Evolutionary conservation across 2,797 vertebrate genomes (phyloP).

Genomic region (Crax fasciolata): DNA sequence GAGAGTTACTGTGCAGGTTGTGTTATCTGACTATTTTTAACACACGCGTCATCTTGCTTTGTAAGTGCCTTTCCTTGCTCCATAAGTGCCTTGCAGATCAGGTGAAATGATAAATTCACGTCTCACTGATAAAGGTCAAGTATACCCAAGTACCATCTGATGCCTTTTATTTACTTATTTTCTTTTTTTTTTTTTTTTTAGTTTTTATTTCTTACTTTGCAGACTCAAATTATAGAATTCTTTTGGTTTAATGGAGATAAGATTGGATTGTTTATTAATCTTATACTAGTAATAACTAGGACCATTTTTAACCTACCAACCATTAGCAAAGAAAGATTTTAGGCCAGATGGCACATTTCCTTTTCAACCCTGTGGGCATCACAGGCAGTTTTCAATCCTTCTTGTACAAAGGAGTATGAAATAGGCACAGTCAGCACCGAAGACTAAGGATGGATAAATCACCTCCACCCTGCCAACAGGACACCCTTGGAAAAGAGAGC

Average conservation of each 20-base stretch:
- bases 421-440: neutral
- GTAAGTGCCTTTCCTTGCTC: constrained; percentile 54
- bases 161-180: neutral
- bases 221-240: constrained; percentile 34
- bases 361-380: neutral
- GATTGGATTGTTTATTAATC: constrained; percentile 52
- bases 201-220: constrained; percentile 49
- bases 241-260: constrained; percentile 53
- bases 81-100: constrained; percentile 49
- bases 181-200: neutral
- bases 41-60: neutral
- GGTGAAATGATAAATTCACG: constrained; percentile 49
- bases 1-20: neutral
- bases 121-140: constrained; percentile 48
- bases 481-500: neutral
- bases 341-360: neutral
- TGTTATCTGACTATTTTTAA: constrained; percentile 57
- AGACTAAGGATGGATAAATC: neutral
- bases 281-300: neutral
- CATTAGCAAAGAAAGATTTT: constrained; percentile 47
- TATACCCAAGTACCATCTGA: neutral
- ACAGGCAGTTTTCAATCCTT: neutral
- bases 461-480: neutral
- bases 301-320: neutral
- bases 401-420: neutral